Conservation (phyloP, 2,113 vertebrate species). For the Corythaixoides concolor region DNA sequence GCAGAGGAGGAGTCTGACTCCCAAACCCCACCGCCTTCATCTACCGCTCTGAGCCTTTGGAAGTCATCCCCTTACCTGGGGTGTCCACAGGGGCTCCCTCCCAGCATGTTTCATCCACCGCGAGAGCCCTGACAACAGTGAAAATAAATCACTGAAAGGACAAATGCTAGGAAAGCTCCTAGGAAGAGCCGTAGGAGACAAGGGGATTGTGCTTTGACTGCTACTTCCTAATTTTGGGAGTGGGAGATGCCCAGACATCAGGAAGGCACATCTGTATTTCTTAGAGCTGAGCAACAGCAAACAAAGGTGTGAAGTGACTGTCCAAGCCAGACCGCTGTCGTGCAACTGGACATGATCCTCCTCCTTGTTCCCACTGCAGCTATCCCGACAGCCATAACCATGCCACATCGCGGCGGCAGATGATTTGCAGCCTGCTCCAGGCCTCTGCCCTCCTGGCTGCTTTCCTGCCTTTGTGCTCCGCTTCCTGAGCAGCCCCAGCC, state of each 20-base stretch:
- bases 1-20: background rate
- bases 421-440: background rate
- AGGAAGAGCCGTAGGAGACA: background rate
- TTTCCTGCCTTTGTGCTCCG: constrained; percentile 42
- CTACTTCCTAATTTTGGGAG: background rate
- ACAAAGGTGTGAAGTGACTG: background rate
- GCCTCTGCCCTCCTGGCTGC: background rate
- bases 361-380: background rate
- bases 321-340: fast-evolving
- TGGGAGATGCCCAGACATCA: background rate
- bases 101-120: background rate
- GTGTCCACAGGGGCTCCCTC: background rate
- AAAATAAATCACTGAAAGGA: background rate
- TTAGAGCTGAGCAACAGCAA: background rate
- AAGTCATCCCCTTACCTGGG: background rate
- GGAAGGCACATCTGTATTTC: background rate
- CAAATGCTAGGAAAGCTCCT: background rate
- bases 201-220: background rate
- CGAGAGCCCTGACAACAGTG: background rate
- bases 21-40: background rate
- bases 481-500: constrained; percentile 4
- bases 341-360: background rate
- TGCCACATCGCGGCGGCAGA: background rate
- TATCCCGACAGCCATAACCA: background rate
- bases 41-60: background rate